Base-by-base conservation (phyloP, 2,888 invertebrate genomes). In the Hoplodrina blanda region DNA sequence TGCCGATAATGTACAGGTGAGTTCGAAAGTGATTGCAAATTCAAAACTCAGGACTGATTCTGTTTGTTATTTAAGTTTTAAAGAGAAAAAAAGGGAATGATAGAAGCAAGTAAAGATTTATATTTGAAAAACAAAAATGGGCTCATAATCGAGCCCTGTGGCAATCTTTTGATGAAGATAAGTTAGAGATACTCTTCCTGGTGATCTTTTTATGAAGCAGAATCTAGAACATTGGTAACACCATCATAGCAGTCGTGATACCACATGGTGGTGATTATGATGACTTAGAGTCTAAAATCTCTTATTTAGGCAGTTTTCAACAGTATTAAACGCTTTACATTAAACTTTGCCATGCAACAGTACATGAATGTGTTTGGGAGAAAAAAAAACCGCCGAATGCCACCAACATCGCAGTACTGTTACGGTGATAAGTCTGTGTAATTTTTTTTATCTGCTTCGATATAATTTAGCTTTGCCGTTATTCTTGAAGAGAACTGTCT, bases 351-450 rank as follows among this genome's bases (percentile, higher is more conserved):
- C 50, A 25, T 62, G 55, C 64, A 33, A 15, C 63, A 54, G 76
- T 84, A 78, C 74, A 68, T 69, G n/a, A n/a, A n/a, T n/a, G 50
- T 73, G 77, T 77, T 85, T 82, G 83, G 68, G 52, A 69, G 80
- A 73, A 81, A 84, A 84, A n/a, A 81, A 83, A 76, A 62, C 20
- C 60, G n/a, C 33, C 15, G 69, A 85, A 85, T 85, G 82, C 86
- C 82, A 85, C 85, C 83, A 83, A 81, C 85, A 78, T 83, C 76
- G 85, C 77, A 62, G 68, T 73, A 74, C 80, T 79, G 81, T 82
- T 82, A 78, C 78, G 75, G 81, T 76, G 82, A 85, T 84, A 85
- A 82, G 76, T 75, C 73, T 74, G 81, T 78, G 81, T 78, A 83
- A 73, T 77, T 81, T 85, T 50, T n/a, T 85, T 84, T 80, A 80